Percentiles rank a stretch among this genome's conserved stretches.
Evolutionary conservation across 2,888 invertebrate species (phyloP).

Genomic region (Macrophya alboannulata): DNA sequence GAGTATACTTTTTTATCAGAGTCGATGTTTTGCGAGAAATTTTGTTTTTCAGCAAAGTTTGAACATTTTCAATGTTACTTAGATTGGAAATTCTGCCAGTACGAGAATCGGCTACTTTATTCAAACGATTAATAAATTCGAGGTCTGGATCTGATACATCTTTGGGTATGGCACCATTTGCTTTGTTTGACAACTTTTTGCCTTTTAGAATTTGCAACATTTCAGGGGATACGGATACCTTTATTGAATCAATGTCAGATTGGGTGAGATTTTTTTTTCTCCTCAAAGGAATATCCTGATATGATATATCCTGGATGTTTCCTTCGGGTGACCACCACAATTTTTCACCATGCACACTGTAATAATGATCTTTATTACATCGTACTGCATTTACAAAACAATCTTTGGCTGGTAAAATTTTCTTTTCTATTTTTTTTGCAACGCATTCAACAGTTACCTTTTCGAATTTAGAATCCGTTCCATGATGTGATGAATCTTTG

Average conservation of each 20-base stretch:
- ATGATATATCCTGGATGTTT: constrained; percentile 58
- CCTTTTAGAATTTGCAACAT: constrained; percentile 35
- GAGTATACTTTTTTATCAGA: neutral
- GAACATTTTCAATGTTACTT: neutral
- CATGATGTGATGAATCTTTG: neutral
- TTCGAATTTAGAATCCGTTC: neutral
- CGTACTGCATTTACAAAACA: constrained; percentile 51
- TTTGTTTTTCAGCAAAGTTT: neutral
- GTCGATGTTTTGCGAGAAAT: neutral
- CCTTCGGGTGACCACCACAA: constrained; percentile 61
- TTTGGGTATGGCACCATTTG: neutral
- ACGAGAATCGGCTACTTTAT: neutral
- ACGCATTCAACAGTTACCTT: constrained; percentile 29
- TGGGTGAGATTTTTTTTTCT: constrained; percentile 20
- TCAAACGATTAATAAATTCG: constrained; percentile 21
- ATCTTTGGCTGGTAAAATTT: constrained; percentile 40
- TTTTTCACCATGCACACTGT: constrained; percentile 49
- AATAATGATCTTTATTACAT: constrained; percentile 52
- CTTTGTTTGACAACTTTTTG: neutral
- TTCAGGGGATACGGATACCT: constrained; percentile 18
- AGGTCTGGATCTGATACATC: constrained; percentile 13
- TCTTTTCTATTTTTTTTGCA: neutral
- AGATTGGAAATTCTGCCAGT: neutral
- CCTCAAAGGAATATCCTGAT: neutral
- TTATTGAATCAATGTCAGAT: constrained; percentile 15